Conservation (phyloP, 2,888 invertebrate genomes). For the Sialis lutaria region DNA sequence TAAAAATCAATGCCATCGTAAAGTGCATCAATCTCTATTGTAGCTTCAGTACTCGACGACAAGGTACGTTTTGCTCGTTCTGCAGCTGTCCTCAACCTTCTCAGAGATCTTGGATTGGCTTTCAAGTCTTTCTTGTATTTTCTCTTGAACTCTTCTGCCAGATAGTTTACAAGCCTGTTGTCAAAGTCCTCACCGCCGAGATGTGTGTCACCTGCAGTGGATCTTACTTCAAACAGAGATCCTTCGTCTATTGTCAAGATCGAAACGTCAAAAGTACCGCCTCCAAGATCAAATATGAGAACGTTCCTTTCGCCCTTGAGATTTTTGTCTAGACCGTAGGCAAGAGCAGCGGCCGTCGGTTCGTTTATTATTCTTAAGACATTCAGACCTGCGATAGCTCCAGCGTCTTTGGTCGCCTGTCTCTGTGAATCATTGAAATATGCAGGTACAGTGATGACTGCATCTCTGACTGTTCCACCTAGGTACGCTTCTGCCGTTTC, state of each 20-base stretch:
- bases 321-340: constrained; percentile 54
- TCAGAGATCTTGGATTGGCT: constrained; percentile 25
- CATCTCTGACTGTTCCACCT: constrained; percentile 45
- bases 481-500: constrained; percentile 59
- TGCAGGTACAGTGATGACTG: constrained; percentile 67
- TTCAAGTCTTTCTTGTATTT: constrained; percentile 29
- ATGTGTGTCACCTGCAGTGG: constrained; percentile 74
- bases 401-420: constrained; percentile 73
- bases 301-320: constrained; percentile 43
- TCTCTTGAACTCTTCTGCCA: constrained; percentile 37
- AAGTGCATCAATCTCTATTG: constrained; percentile 30
- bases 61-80: constrained; percentile 33
- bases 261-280: constrained; percentile 64
- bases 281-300: constrained; percentile 44
- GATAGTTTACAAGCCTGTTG: constrained; percentile 35
- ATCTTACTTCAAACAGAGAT: constrained; percentile 56
- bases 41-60: constrained; percentile 31
- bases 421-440: constrained; percentile 51
- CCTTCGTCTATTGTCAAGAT: constrained; percentile 68
- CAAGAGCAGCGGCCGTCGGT: constrained; percentile 58
- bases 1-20: constrained; percentile 35
- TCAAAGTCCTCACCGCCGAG: constrained; percentile 57
- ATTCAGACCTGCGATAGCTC: constrained; percentile 55
- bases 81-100: constrained; percentile 30
- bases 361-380: constrained; percentile 71